phyloP scores from a whole-genome alignment of 2,888 invertebrate genomes.

The Dryocosmus kuriphilus region DNA sequence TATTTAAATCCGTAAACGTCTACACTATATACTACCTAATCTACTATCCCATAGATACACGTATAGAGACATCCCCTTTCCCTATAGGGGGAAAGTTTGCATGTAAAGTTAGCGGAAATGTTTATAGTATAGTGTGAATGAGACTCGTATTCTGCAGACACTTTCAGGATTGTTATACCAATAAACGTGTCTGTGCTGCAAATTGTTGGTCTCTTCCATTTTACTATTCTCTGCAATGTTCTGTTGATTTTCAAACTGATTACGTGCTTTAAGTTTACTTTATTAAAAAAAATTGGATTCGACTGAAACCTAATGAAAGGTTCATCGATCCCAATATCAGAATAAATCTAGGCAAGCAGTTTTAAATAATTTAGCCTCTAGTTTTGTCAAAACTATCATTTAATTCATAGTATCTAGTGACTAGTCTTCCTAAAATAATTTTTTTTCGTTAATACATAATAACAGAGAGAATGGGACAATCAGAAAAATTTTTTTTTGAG shows the following conservation, averaged over 20 bases:
- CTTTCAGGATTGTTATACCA: background rate
- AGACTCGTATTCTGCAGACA: background rate
- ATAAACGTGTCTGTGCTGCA: background rate
- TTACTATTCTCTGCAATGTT: background rate
- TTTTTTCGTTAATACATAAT: too few relatives aligned
- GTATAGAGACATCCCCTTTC: background rate
- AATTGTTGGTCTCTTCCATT: background rate
- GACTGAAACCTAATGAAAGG: too few relatives aligned
- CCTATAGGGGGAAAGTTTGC: background rate
- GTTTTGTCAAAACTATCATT: too few relatives aligned
- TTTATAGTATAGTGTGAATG: background rate
- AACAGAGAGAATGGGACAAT: too few relatives aligned
- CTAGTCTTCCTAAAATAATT: too few relatives aligned
- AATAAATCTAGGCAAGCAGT: too few relatives aligned
- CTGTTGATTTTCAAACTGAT: background rate
- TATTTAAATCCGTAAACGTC: constrained; percentile 30
- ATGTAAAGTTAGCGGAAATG: background rate
- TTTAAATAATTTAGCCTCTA: too few relatives aligned
- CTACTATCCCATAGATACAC: background rate
- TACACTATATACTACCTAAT: too few relatives aligned
- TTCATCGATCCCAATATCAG: too few relatives aligned
- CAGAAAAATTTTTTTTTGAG: too few relatives aligned
- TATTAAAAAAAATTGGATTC: too few relatives aligned
- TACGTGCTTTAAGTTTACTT: background rate
- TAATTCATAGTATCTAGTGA: too few relatives aligned